Base-by-base conservation (phyloP, 2,888 invertebrate genomes). In the Hydraecia micacea region DNA sequence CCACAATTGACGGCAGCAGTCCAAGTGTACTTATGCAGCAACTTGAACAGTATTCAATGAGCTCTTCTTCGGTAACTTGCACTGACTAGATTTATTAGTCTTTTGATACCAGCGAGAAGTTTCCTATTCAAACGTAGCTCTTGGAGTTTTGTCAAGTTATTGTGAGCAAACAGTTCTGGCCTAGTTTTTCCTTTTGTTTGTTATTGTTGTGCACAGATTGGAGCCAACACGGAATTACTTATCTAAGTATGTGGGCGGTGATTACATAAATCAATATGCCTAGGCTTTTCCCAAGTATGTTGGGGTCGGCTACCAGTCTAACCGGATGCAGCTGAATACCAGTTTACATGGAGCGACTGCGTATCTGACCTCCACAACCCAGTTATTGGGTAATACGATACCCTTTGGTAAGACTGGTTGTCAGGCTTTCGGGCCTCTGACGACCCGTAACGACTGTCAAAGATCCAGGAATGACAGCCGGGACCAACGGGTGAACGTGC, bases 111-210 rank as follows among this genome's bases (percentile, higher is more conserved):
- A 39, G 11, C 71, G 46, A 18, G 7, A 84, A 84, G 81, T 84
- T 84, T 63, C 39, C 69, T 75, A 81, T 84, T 84, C 84, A 84
- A 73, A 71, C 63, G 25, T n/a, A 32, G 62, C 52, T 73, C 83
- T 69, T 78, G 73, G 78, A 81, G 77, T 75, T 81, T 42, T 75
- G 75, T 84, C 84, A 84, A 81, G 69, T 60, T 75, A 63, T 73
- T 78, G 81, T 78, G 25, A 36, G 42, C 49, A 46, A 46, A 60
- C n/a, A 76, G 66, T 73, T 75, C 15, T 58, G 58, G 25, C 39
- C 66, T 36, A 46, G 72, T 77, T 75, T 18, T 70, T 58, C 25
- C 62, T 73, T 58, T 77, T 81, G 65, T 77, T 66, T 60, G 32
- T 55, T 68, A 9, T 36, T 73, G 13, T 42, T 36, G 6, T 39